These are phyloP conservation scores for Piprites chloris DNA, from an alignment of 2,113 vertebrate species.

Conservation along the genomic window DNA sequence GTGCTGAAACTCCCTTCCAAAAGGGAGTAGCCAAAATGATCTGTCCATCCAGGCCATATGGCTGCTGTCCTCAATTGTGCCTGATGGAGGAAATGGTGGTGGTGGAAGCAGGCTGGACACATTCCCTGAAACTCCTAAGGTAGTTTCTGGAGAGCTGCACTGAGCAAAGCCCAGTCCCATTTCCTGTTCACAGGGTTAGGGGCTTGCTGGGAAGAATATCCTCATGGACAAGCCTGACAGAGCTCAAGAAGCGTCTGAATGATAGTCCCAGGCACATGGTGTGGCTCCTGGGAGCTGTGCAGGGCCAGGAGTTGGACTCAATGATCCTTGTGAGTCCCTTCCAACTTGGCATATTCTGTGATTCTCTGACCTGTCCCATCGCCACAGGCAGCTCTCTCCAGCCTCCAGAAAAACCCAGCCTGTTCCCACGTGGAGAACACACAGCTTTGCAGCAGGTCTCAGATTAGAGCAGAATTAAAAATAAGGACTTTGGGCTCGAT, in stretches of 20 bases:
- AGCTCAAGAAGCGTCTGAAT: not conserved
- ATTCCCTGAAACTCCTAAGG: not conserved
- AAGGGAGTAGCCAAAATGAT: not conserved
- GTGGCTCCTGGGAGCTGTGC: not conserved
- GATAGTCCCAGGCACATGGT: not conserved
- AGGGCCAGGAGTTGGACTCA: not conserved
- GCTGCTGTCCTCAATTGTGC: not conserved
- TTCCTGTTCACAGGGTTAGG: not conserved
- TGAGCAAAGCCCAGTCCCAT: rapidly evolving
- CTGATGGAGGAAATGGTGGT: not conserved
- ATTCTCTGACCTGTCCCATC: rapidly evolving
- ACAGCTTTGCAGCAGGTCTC: not conserved
- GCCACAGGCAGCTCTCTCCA: not conserved
- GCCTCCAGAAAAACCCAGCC: not conserved
- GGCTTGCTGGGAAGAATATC: not conserved
- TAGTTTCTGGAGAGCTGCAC: rapidly evolving
- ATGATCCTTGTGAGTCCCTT: not conserved
- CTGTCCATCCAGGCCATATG: rapidly evolving
- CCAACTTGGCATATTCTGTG: not conserved
- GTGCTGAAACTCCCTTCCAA: not conserved
- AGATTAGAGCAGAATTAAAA: not conserved
- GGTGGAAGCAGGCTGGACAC: not conserved
- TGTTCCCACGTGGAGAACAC: not conserved
- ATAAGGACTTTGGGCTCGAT: not conserved
- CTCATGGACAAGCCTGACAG: not conserved